Base-by-base conservation (phyloP, 2,888 invertebrate genomes). In the Cosmorhoe ocellata region DNA sequence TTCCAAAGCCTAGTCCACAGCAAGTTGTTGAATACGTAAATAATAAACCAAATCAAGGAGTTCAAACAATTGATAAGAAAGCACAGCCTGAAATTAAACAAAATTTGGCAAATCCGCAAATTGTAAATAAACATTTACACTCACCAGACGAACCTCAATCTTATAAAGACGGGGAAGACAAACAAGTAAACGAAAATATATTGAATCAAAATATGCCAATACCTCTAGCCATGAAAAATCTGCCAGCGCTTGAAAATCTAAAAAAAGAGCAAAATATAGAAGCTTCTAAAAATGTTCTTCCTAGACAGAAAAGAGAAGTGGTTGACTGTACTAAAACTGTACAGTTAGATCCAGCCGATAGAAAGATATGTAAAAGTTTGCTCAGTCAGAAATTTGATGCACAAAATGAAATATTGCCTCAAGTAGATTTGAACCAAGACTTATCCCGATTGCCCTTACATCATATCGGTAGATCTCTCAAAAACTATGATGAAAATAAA, bases 81-180 rank as follows among this genome's bases (percentile, higher is more conserved):
- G 28, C 30, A 9, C 22, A 27, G 5, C 11, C 33, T 11, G 14
- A 8, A 1, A 39, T 30, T n/a, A 13, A 51, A 31, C 56, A 42
- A 37, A 50, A 54, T 6, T 33, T 14, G 13, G 32, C 27, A 0
- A 63, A 64, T 30, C 41, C 44, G 8, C 34, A 13, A 44, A 34
- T 38, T 12, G 10, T 22, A 6, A 43, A 48, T 3, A 40, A 18
- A 32, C 86, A 88, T 64, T 71, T 64, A 0, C 85, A 88, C 50
- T 72, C 78, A 1, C 71, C 71, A 0, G 88, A 85, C 40, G 88
- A 86, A 67, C 86, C 87, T 0, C 75, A 84, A 55, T 88, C 85
- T 0, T 86, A 88, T 36, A 81, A 79, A 65, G 61, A 69, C 69
- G 86, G 85, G 0, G 85, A 88, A 68, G 83, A 84, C 49, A 46